Percentiles rank a stretch among this genome's conserved stretches.
phyloP scores from a whole-genome alignment of 1,140 invertebrate genomes.

The Nymphalis io region DNA sequence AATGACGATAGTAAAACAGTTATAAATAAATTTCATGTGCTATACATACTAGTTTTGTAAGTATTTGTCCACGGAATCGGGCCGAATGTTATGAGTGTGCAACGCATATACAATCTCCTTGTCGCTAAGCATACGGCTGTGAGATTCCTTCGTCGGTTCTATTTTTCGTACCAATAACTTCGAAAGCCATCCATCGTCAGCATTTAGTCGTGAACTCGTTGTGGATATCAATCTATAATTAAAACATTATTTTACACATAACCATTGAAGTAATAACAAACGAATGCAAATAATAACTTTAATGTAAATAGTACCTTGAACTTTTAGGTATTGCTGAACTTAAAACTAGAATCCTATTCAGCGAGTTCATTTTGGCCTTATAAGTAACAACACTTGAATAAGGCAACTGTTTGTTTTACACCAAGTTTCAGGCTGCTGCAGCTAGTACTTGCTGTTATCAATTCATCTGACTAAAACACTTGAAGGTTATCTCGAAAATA shows the following conservation, averaged over 20 bases:
- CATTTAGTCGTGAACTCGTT: constrained; percentile 75
- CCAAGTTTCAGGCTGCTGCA: constrained; percentile 26
- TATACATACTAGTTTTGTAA: constrained; percentile 93
- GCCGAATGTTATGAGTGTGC: constrained; percentile 96
- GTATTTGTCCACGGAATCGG: constrained; percentile 92
- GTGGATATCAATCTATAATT: constrained; percentile 69
- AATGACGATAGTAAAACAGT: constrained; percentile 30
- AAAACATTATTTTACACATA: constrained; percentile 31
- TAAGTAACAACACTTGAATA: constrained; percentile 17
- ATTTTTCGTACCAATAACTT: constrained; percentile 94
- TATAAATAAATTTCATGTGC: constrained; percentile 37
- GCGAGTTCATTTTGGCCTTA: constrained; percentile 58
- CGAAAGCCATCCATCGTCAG: constrained; percentile 92
- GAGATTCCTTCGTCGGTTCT: constrained; percentile 96
- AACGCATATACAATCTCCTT: constrained; percentile 97
- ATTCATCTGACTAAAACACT: constrained; percentile 75
- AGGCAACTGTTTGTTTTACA: constrained; percentile 21
- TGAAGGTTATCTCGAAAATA: constrained; percentile 78
- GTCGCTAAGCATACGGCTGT: constrained; percentile 96
- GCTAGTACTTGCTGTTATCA: constrained; percentile 63
- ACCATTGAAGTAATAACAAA: constrained; percentile 51
- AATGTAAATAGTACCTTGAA: constrained; percentile 55
- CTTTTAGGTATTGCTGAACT: constrained; percentile 62
- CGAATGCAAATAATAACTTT: constrained; percentile 12
- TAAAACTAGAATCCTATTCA: constrained; percentile 63